Evolutionary conservation across 2,797 vertebrate genomes (phyloP).

Genomic region (Pogoniulus pusillus): DNA sequence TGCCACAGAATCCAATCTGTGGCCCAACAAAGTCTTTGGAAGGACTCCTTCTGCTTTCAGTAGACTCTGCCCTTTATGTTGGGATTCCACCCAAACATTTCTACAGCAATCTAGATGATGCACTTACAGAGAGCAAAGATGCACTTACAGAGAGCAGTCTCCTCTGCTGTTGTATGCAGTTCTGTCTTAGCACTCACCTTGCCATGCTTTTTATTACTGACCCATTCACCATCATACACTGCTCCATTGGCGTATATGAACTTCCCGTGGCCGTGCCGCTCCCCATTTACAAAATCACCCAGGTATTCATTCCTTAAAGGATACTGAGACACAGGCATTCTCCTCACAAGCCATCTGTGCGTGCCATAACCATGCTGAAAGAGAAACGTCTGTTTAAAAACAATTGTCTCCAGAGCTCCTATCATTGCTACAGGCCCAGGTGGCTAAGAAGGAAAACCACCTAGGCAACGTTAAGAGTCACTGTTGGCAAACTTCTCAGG

Average conservation of each 20-base stretch:
- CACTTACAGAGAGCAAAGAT: not conserved
- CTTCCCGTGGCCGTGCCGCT: slow-evolving; percentile 83
- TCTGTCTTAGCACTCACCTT: slow-evolving; percentile 71
- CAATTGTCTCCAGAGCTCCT: not conserved
- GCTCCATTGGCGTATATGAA: slow-evolving; percentile 86
- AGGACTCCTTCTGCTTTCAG: not conserved
- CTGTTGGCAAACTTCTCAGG: not conserved
- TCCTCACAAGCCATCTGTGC: slow-evolving; percentile 83
- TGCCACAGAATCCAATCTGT: not conserved
- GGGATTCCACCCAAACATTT: not conserved
- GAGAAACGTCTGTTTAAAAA: not conserved
- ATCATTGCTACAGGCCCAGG: not conserved
- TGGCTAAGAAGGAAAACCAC: not conserved
- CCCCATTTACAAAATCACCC: slow-evolving; percentile 82
- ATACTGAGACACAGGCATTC: slow-evolving; percentile 77
- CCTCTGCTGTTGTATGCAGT: not conserved
- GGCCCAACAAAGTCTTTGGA: not conserved
- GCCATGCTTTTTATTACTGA: slow-evolving; percentile 85
- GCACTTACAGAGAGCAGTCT: not conserved
- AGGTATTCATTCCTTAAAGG: slow-evolving; percentile 82
- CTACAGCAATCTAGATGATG: not conserved
- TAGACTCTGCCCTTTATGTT: not conserved
- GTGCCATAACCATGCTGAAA: slow-evolving; percentile 88
- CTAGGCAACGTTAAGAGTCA: not conserved
- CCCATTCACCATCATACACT: slow-evolving; percentile 85